Evolutionary conservation across 2,797 vertebrate genomes (phyloP), one percentile per base, ranked within the genome.

Genomic region (Onychomys arenicola): DNA sequence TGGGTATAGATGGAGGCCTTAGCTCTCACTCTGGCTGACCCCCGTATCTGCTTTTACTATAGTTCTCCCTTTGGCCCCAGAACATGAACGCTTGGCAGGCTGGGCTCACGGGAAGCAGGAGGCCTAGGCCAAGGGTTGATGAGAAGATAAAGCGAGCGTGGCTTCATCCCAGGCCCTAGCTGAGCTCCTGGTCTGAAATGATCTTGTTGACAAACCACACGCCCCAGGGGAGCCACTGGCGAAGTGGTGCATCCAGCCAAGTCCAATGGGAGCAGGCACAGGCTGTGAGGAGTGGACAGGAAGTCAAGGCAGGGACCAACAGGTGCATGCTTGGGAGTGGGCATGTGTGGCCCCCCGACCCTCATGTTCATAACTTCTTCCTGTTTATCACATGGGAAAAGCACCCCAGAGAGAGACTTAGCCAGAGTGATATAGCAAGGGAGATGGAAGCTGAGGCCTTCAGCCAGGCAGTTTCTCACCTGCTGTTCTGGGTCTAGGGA

Each of bases 391-490:
- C 0, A 13, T 0, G 37, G 27, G 34, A n/a, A 37, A 29, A 65
- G 12, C 19, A 16, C 4, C n/a, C 34, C 49, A 16, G 73, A 55
- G 43, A 55, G 91, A 0, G 0, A 23, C 21, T 34, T 29, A 32
- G 34, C 43, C 75, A 3, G 0, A 6, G 12, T 55, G 76, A 21
- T 52, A 32, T 21, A 46, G 52, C 2, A 19, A 32, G 57, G 61
- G 23, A 0, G 2, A 10, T 2, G 27, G 27, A 23, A 12, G 55
- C 34, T 3, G 21, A 13, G 52, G 37, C n/a, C 27, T 12, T 81
- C 43, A 57, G 27, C 27, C 13, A 49, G 63, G 21, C 32, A 1
- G 32, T 9, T 2, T 57, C 63, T n/a, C 49, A 11, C 37, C 32
- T 4, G 21, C 46, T 29, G 34, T 13, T 49, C 81, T 5, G 71